These are phyloP conservation scores for Cuculus canorus DNA, from an alignment of 2,797 vertebrate genomes.

Conservation along the genomic window DNA sequence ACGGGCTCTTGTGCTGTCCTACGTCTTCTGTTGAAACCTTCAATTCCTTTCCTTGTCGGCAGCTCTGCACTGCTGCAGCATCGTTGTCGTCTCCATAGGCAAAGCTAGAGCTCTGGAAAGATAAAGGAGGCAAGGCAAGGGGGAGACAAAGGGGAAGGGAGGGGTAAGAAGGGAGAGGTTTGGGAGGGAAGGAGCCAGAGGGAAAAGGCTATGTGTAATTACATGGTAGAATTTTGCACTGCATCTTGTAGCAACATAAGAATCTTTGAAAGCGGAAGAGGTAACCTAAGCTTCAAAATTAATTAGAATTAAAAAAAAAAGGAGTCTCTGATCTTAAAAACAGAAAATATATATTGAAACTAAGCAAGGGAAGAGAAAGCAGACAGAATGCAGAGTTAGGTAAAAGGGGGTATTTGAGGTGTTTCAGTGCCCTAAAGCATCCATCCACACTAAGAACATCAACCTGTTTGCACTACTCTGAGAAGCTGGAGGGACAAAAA, in stretches of 20 bases:
- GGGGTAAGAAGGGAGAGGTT: neutral
- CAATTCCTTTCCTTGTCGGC: conserved; percentile 79
- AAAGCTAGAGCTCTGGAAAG: conserved; percentile 80
- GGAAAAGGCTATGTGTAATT: neutral
- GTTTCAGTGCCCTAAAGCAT: neutral
- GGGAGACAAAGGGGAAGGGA: neutral
- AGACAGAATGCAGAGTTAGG: neutral
- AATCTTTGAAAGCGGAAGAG: neutral
- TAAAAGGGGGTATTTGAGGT: neutral
- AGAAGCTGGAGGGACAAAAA: neutral
- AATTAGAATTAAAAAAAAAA: neutral
- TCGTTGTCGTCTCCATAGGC: conserved; percentile 72
- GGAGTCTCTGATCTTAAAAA: neutral
- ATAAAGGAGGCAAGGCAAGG: neutral
- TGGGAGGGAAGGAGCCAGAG: neutral
- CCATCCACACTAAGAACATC: neutral
- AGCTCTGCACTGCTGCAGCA: conserved; percentile 75
- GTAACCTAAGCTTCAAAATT: neutral
- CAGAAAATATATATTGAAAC: neutral
- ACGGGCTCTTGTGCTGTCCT: conserved; percentile 70
- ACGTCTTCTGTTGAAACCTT: conserved; percentile 79
- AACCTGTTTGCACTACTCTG: neutral
- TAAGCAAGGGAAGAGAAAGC: neutral
- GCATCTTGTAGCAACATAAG: neutral
- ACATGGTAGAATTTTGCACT: neutral